Percentiles rank a stretch among this genome's conserved stretches.
Evolutionary conservation across 2,113 vertebrate species (phyloP).

Genomic region (Heptranchias perlo): DNA sequence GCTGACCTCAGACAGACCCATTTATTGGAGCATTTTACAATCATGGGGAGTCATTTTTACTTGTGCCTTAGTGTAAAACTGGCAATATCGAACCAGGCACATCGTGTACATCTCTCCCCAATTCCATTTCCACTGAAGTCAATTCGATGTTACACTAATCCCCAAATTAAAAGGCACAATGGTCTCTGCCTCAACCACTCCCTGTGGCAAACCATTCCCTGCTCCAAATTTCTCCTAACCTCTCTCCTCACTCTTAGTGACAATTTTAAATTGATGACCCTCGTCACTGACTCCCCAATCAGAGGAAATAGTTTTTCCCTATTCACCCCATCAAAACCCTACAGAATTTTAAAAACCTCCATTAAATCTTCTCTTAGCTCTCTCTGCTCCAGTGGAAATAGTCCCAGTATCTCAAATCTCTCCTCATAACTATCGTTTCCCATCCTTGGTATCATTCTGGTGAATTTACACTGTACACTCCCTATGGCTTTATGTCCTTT

Average conservation of each 20-base stretch:
- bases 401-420: too few relatives aligned
- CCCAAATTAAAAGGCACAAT: background rate
- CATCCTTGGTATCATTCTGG: too few relatives aligned
- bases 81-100: background rate
- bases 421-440: too few relatives aligned
- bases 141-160: too few relatives aligned
- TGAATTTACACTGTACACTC: too few relatives aligned
- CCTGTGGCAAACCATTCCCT: background rate
- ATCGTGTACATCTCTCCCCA: background rate
- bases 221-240: background rate
- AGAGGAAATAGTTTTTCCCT: background rate
- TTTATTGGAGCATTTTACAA: background rate
- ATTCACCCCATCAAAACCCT: too few relatives aligned
- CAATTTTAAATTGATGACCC: background rate
- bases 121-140: background rate
- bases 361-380: too few relatives aligned
- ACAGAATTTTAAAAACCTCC: too few relatives aligned
- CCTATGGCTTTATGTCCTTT: too few relatives aligned
- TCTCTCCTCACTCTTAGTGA: background rate
- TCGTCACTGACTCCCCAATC: background rate
- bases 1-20: background rate
- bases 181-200: background rate
- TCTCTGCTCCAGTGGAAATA: too few relatives aligned
- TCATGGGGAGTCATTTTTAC: background rate
- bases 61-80: background rate